Evolutionary conservation across 2,113 vertebrate species (phyloP), one percentile per base, ranked within the genome.

Genomic region (Epinephelus moara): DNA sequence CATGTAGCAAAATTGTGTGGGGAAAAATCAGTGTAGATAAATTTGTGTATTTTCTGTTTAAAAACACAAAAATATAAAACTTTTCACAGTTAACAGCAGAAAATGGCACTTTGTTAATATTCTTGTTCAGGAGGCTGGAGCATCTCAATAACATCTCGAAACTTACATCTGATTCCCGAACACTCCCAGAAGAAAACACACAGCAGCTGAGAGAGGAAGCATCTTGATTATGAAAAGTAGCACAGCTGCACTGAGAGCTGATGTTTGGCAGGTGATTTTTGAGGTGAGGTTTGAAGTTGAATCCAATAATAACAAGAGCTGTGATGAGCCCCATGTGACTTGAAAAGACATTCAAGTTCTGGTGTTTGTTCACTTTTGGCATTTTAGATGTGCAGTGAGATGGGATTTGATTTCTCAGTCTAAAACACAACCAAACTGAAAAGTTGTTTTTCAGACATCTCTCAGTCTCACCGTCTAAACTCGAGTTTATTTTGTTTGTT

Each of bases 211-310:
- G 67, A 68, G 77, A 52, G 56, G 10, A 60, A 40, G 8, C 0
- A 18, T 1, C 5, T 30, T 27, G 14, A 49, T 73, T 21, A 13
- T 56, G 23, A 62, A 72, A 81, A 78, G 62, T 68, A 78, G 78
- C 78, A 63, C 74, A 81, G 74, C 73, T 78, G 79, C 78, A 50
- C 62, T 69, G 79, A 81, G 78, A 50, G 12, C 68, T 3, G 49
- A 11, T 68, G 79, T 73, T 78, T 85, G 82, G 70, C 76, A 79
- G 70, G 21, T 75, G 66, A 76, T 30, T 69, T 49, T 68, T 60
- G 17, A 66, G 50, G 30, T 27, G 55, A 70, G 14, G 84, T 57
- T 78, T 85, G 78, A 85, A 81, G 73, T 67, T 42, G 56, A 80
- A 59, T 76, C 83, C 71, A 85, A 56, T 62, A 62, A 40, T 17